Conservation (phyloP, 2,113 vertebrate genomes). For the Gasterosteus aculeatus region DNA sequence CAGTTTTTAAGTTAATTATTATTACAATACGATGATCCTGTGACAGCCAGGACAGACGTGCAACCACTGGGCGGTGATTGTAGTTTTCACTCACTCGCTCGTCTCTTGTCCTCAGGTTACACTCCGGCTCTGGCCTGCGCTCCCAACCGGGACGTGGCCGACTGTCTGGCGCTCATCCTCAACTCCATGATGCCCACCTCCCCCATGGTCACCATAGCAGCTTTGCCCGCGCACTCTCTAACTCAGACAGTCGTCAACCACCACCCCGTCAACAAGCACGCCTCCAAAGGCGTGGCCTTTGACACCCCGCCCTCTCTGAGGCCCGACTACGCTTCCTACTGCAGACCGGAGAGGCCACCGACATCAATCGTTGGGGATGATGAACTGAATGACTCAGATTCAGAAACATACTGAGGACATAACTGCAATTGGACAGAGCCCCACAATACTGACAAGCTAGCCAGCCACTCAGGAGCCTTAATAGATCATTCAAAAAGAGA, state of each 20-base stretch:
- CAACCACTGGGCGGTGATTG: not conserved
- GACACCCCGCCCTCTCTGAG: conserved; percentile 88
- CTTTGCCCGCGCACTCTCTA: conserved; percentile 85
- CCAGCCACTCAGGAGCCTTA: conserved; percentile 74
- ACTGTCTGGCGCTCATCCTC: conserved; percentile 96
- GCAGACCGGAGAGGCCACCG: conserved; percentile 87
- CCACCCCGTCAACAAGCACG: conserved; percentile 84
- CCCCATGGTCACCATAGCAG: conserved; percentile 84
- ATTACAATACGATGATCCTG: not conserved
- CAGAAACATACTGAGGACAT: conserved; percentile 92
- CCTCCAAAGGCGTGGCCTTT: conserved; percentile 90
- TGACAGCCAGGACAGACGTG: not conserved
- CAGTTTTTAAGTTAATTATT: conserved; percentile 44
- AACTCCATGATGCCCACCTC: conserved; percentile 98
- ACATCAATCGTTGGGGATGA: conserved; percentile 86
- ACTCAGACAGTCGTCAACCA: conserved; percentile 87
- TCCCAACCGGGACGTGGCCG: conserved; percentile 95
- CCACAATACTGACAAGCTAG: conserved; percentile 38
- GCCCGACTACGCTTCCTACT: conserved; percentile 88
- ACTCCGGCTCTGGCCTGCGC: conserved; percentile 96
- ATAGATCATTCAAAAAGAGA: conserved; percentile 30
- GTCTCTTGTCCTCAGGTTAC: conserved; percentile 82
- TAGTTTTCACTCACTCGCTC: not conserved
- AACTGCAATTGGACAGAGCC: conserved; percentile 20
- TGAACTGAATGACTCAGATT: conserved; percentile 96